Conservation (phyloP, 2,797 vertebrate genomes). For the Acanthiza pusilla region DNA sequence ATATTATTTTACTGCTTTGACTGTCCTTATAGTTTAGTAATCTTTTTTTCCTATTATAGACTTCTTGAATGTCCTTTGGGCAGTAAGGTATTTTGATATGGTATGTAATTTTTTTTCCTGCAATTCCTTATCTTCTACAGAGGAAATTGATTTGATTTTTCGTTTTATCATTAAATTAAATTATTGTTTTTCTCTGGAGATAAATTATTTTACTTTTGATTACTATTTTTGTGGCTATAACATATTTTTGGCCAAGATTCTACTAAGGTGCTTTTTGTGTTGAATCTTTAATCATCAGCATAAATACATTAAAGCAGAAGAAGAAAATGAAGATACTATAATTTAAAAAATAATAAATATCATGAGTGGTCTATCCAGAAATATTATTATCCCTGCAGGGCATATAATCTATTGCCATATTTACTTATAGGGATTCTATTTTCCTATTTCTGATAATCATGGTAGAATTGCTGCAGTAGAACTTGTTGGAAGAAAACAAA, state of each 20-base stretch:
- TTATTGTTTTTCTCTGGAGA: conserved; percentile 60
- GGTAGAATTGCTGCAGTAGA: neutral
- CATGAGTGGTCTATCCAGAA: neutral
- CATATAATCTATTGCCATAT: neutral
- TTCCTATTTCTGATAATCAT: neutral
- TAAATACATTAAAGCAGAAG: neutral
- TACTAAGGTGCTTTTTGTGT: neutral
- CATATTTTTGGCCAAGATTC: conserved; percentile 10
- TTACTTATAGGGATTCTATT: neutral
- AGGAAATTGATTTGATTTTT: conserved; percentile 58
- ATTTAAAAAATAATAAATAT: neutral
- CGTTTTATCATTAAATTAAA: conserved; percentile 67
- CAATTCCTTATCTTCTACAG: conserved; percentile 52
- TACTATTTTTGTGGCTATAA: conserved; percentile 46
- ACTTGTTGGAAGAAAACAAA: neutral
- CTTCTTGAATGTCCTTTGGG: conserved; percentile 27
- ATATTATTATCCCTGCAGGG: neutral
- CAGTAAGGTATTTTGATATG: conserved; percentile 36
- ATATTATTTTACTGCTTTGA: neutral
- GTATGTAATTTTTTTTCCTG: conserved; percentile 20
- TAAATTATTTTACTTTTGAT: conserved; percentile 56
- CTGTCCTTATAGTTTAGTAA: neutral
- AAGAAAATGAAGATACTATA: neutral
- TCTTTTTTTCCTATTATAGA: conserved; percentile 12
- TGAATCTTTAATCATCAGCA: conserved; percentile 19